A percentile compares a stretch with the other conserved stretches of the same genome.
Evolutionary conservation across 2,888 invertebrate genomes (phyloP).

Genomic region (Eupithecia abbreviata): DNA sequence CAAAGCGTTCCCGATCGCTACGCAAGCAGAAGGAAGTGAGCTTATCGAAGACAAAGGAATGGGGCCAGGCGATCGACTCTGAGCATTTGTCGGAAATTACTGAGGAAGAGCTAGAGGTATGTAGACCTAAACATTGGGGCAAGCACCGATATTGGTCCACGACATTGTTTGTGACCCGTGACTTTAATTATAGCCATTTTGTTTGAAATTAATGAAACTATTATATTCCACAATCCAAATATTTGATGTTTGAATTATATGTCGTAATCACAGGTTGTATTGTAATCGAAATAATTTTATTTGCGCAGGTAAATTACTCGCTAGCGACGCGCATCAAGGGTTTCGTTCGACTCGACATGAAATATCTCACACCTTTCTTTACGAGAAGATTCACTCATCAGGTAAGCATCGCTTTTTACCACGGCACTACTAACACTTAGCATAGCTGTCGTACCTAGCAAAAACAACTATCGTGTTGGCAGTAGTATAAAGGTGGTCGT

Average conservation of each 20-base stretch:
- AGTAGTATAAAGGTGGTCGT: no score
- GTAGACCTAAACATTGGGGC: neutral
- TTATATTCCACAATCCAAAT: neutral
- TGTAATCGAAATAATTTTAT: conserved; percentile 3
- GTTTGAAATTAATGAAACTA: neutral
- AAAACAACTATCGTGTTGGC: neutral
- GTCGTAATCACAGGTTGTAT: neutral
- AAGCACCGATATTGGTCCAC: neutral
- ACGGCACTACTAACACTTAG: neutral
- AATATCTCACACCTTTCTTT: conserved; percentile 98
- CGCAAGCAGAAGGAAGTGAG: conserved; percentile 92
- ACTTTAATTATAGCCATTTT: neutral
- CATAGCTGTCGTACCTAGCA: neutral
- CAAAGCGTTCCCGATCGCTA: conserved; percentile 77
- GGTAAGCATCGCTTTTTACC: conserved; percentile 69
- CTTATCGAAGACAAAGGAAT: conserved; percentile 98
- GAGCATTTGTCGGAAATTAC: conserved; percentile 96
- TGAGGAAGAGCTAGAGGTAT: conserved; percentile 95
- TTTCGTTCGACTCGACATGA: conserved; percentile 95
- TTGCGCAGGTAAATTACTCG: conserved; percentile 86
- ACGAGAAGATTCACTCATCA: conserved; percentile 97
- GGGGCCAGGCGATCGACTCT: conserved; percentile 97
- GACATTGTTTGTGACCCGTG: neutral
- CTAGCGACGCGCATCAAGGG: conserved; percentile 90
- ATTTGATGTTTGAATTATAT: neutral